These are phyloP conservation scores for Trididemnum miniatum DNA, from an alignment of 23 tunicate genomes.

Conservation along the genomic window DNA sequence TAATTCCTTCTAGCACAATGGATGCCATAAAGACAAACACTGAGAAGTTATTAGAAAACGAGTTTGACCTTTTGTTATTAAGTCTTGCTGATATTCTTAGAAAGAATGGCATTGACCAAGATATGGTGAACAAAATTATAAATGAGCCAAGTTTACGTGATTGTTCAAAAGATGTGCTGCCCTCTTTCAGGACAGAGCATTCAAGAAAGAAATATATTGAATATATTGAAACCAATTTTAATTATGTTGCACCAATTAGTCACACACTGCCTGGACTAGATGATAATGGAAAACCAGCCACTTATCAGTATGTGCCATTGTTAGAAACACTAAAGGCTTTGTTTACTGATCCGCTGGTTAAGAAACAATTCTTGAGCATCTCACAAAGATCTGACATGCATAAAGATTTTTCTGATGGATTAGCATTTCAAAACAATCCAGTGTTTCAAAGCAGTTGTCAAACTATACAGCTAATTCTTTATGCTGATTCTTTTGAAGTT, in stretches of 20 bases:
- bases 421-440: background rate
- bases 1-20: no score
- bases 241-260: background rate
- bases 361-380: background rate
- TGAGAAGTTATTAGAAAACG: background rate
- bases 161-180: background rate
- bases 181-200: background rate
- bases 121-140: background rate
- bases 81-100: background rate
- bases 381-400: background rate
- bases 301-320: background rate
- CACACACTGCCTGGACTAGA: background rate
- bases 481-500: conserved; percentile 34
- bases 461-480: background rate
- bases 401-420: background rate
- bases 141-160: background rate
- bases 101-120: background rate
- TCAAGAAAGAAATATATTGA: background rate
- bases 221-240: no score
- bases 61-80: background rate
- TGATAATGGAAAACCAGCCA: background rate
- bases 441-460: background rate
- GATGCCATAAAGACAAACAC: background rate
- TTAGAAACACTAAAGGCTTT: background rate
- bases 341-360: background rate